Percentiles rank a stretch among this genome's conserved stretches.
phyloP scores from a whole-genome alignment of 2,113 vertebrate genomes.

The Pipa parva region DNA sequence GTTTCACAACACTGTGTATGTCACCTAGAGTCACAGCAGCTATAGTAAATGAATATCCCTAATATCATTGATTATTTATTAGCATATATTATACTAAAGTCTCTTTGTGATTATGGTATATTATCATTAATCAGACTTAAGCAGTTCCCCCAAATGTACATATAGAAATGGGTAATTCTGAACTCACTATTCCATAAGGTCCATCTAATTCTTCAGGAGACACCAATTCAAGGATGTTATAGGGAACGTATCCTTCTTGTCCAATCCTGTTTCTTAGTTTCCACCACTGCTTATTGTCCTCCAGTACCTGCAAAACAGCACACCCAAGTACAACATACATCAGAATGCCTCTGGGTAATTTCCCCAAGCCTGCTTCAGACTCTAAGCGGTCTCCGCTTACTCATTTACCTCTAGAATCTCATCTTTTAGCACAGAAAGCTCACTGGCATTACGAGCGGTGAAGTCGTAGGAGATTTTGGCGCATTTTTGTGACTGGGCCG shows the following conservation, averaged over 20 bases:
- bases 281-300: conserved; percentile 93
- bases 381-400: no score
- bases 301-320: conserved; percentile 73
- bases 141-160: no score
- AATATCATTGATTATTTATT: no score
- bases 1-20: no score
- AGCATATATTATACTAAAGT: no score
- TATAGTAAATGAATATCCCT: no score
- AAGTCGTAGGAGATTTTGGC: conserved; percentile 89
- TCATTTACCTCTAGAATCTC: conserved; percentile 83
- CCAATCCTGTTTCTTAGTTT: conserved; percentile 84
- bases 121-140: no score
- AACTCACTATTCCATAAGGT: conserved; percentile 1
- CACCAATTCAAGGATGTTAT: conserved; percentile 79
- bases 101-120: no score
- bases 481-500: conserved; percentile 62
- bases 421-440: conserved; percentile 88
- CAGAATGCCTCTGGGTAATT: no score
- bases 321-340: neutral
- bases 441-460: conserved; percentile 84
- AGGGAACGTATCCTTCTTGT: conserved; percentile 83
- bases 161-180: no score
- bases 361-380: no score
- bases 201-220: conserved; percentile 63
- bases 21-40: no score